Base-by-base conservation (phyloP, 2,888 invertebrate genomes). In the Mythimna impura region DNA sequence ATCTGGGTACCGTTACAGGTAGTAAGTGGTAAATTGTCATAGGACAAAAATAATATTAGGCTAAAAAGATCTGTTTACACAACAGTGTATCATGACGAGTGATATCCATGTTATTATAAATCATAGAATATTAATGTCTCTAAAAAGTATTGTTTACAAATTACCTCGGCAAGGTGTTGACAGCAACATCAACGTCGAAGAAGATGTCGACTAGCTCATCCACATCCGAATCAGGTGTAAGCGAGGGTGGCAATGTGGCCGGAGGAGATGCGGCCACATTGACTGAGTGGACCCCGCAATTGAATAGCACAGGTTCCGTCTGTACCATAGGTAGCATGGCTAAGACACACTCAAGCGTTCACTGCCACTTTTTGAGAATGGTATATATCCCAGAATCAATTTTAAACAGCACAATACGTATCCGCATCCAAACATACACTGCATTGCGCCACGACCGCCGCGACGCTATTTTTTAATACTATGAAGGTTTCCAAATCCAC, bases 361-460 rank as follows among this genome's bases (percentile, higher is more conserved):
- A 89, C 92, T 89, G 76, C 89, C 91, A 91, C 92, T 91, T 81
- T 89, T 92, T 87, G 90, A 88, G 83, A 89, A 88, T 92, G 87
- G 86, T 89, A 88, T 83, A 88, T 92, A 91, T 92, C 88, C 90
- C 86, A 90, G 87, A 86, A 91, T 91, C 86, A 93, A 91, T 90
- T 92, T 91, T 86, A 90, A 92, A 93, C 88, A 90, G 91, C 94
- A 94, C 93, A 92, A 90, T 91, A 91, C 88, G 89, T 93, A 93
- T 93, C 91, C 93, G 92, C 92, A 93, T 91, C 92, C 91, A 93
- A 95, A 95, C 94, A 95, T 94, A 94, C 95, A 95, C 95, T 94
- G 96, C 96, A 96, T 96, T 96, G 96, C 96, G 95, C 96, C 95
- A 95, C 95, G 91, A 91, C 92, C 90, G 89, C 91, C 92, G 94